Evolutionary conservation across 2,888 invertebrate genomes (phyloP), one percentile per base, ranked within the genome.

Genomic region (Danaus chrysippus): DNA sequence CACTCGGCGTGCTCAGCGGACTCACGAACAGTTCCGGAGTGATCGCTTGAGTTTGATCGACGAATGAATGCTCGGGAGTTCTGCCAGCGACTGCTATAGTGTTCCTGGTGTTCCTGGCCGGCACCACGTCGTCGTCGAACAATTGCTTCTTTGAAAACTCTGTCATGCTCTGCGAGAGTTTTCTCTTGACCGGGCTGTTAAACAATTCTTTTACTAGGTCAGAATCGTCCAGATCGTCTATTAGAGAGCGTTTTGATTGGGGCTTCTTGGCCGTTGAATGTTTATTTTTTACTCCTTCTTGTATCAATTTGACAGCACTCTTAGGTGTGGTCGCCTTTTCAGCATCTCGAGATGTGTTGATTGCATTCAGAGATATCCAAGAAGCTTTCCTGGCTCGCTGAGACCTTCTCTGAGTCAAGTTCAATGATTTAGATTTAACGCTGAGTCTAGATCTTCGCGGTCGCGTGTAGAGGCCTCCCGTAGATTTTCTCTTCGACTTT

Each of bases 181-280:
- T 91, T 60, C 91, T 76, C 60, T 90, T 91, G 0, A 91, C 91
- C 0, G 91, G 91, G 65, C 90, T 91, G 67, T 81, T 86, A 73
- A 91, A 91, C 52, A 91, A 71, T 58, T 88, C 82, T 67, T 90
- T 88, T 1, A 87, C 84, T 11, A 89, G 78, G 58, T 86, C 86
- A 0, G 89, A 90, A 15, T 83, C 83, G 68, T 88, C 78, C 10
- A 91, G 70, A 42, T 86, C 77, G 70, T 91, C 91, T 55, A 91
- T 91, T 2, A 91, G 81, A 1, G 86, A 82, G 8, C 90, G 85
- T 52, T 86, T 88, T 10, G 91, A 91, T 64, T 74, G 79, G n/a
- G 91, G 84, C 62, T 91, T 91, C 70, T 91, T 91, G 0, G 91
- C 91, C 0, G 91, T 87, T 0, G 91, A 82, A 63, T 90, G 89